Percentiles rank a stretch among this genome's conserved stretches.
Evolutionary conservation across 1,140 invertebrate species (phyloP).

Genomic region (Camponotus floridanus): DNA sequence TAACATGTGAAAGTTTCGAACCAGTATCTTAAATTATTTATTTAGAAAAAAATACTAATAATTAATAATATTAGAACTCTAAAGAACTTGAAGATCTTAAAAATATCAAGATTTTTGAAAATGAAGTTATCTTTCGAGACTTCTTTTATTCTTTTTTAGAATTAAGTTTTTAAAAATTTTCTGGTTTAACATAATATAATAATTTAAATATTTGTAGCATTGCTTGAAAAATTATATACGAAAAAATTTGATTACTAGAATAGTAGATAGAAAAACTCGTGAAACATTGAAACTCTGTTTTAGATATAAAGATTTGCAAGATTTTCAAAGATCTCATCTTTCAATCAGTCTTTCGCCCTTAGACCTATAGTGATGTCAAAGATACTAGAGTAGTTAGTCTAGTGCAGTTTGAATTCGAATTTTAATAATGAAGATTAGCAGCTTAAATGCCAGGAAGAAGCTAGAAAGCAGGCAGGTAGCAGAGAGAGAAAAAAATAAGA

Average conservation of each 20-base stretch:
- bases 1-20: not conserved
- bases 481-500: slow-evolving; percentile 79
- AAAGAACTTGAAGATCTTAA: not conserved
- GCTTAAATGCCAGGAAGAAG: slow-evolving; percentile 73
- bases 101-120: not conserved
- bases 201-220: too few species aligned
- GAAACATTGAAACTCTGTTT: not conserved
- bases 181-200: not conserved
- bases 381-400: slow-evolving; percentile 67
- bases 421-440: slow-evolving; percentile 74
- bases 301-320: not conserved
- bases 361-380: slow-evolving; percentile 38
- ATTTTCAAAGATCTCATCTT: not conserved
- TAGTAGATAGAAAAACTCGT: not conserved
- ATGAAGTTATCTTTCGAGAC: not conserved
- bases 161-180: not conserved
- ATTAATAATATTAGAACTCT: not conserved
- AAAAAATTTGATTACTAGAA: not conserved
- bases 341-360: not conserved
- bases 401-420: slow-evolving; percentile 51
- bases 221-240: too few species aligned
- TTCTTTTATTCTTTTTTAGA: not conserved
- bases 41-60: not conserved
- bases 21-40: not conserved
- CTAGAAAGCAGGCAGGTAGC: slow-evolving; percentile 81